Evolutionary conservation across 1,140 invertebrate genomes (phyloP).

Genomic region (Drosophila bocki): DNA sequence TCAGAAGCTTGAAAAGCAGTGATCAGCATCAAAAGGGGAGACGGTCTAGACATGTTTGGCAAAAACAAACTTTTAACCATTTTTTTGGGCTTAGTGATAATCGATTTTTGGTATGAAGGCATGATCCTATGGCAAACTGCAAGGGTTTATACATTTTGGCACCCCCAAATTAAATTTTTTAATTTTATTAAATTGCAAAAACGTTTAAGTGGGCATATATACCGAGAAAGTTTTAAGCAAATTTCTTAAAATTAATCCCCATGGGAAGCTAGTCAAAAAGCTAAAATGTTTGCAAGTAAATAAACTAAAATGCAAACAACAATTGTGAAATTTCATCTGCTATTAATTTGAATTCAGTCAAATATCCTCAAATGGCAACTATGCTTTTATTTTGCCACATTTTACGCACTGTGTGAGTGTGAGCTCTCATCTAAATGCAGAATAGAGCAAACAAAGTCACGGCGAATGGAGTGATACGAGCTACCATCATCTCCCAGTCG

Average conservation of each 20-base stretch:
- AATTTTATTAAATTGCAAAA: no score
- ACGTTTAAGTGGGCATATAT: neutral
- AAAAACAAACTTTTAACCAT: no score
- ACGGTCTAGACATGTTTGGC: no score
- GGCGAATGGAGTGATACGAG: slow-evolving; percentile 51
- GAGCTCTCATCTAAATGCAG: slow-evolving; percentile 29
- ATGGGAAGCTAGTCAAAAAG: neutral
- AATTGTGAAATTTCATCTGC: neutral
- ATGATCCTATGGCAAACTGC: no score
- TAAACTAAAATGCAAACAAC: neutral
- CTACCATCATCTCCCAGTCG: slow-evolving; percentile 15
- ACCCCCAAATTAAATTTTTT: no score
- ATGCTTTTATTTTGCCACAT: neutral
- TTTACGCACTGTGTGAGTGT: neutral
- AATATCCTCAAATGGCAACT: neutral
- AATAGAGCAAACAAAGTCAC: slow-evolving; percentile 41
- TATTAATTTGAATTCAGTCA: neutral
- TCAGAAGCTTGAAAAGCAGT: no score
- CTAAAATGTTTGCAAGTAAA: neutral
- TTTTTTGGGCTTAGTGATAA: no score
- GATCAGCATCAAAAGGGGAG: no score
- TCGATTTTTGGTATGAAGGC: no score
- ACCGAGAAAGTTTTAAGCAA: neutral
- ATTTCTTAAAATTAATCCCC: neutral
- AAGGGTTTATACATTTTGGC: no score